Evolutionary conservation across 2,113 vertebrate species (phyloP), one percentile per base, ranked within the genome.

Genomic region (Tylochromis polylepis): DNA sequence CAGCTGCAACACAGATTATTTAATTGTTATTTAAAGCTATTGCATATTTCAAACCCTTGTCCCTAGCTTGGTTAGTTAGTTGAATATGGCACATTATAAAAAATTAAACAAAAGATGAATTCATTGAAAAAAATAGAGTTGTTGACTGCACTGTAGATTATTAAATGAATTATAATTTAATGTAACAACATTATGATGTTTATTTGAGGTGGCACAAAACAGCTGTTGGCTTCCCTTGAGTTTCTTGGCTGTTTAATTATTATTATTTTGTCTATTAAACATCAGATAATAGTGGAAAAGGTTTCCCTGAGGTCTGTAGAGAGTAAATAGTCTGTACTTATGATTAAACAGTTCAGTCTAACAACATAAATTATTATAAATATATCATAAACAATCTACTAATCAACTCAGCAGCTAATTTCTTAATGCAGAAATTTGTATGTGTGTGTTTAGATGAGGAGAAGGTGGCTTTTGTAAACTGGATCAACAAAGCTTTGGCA

Each of bases 381-480:
- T 18, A 75, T 15, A 75, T 70, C n/a, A 43, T 72, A 46, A 72
- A 38, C 38, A 10, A 14, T 46, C 24, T 29, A 29, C 41, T 31
- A 75, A 49, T 20, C 43, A 75, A 15, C 43, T 1, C 9, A 51
- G 16, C 3, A 31, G 1, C 24, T 51, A 75, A 51, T 75, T 75
- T 43, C 20, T 75, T 75, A 75, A 0, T 12, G 4, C 75, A 29
- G 38, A 18, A n/a, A 70, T 58, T 59, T 82, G 24, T 49, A 11
- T 34, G 43, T 53, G 14, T 90, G 83, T 91, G 62, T 88, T 49
- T 87, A 99, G 99, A 99, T 96, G 98, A 99, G 94, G 99, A 99
- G 92, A 99, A 98, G 89, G 98, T 99, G 92, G 99, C 99, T 24
- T 99, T 99, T 95, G 98, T 97, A 70, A 98, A 99, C 93, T 99